Evolutionary conservation across 2,797 vertebrate species (phyloP).

Genomic region (Crax fasciolata): DNA sequence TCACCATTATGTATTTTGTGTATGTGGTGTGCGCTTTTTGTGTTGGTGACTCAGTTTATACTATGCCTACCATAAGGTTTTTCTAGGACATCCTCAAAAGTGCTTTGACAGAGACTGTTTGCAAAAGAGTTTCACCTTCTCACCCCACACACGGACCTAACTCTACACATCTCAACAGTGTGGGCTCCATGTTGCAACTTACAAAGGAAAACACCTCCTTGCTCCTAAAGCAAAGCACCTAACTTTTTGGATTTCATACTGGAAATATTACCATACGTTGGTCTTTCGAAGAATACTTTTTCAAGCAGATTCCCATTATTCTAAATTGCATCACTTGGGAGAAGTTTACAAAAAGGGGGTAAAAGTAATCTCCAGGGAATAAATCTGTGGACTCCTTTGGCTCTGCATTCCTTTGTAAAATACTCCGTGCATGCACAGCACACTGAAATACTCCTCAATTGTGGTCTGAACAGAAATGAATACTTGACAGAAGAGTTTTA

Average conservation of each 20-base stretch:
- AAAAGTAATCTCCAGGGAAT: background rate
- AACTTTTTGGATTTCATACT: background rate
- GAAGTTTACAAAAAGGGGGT: background rate
- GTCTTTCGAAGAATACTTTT: background rate
- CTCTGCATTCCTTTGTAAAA: background rate
- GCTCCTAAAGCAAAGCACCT: background rate
- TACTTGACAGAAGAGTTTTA: slow-evolving; percentile 8
- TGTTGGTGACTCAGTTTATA: background rate
- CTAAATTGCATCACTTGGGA: background rate
- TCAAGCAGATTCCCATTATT: background rate
- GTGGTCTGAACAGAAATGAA: background rate
- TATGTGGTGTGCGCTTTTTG: fast-evolving
- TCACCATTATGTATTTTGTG: background rate
- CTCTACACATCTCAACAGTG: background rate
- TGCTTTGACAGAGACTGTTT: background rate
- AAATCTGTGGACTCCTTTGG: background rate
- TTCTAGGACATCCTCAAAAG: background rate
- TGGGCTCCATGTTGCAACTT: fast-evolving
- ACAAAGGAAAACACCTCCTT: background rate
- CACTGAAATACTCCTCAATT: background rate
- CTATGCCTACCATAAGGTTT: background rate
- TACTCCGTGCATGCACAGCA: background rate
- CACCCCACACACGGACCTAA: background rate
- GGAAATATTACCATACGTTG: background rate
- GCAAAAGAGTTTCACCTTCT: background rate